phyloP scores from a whole-genome alignment of 1,140 invertebrate genomes.

The Penaeus japonicus region DNA sequence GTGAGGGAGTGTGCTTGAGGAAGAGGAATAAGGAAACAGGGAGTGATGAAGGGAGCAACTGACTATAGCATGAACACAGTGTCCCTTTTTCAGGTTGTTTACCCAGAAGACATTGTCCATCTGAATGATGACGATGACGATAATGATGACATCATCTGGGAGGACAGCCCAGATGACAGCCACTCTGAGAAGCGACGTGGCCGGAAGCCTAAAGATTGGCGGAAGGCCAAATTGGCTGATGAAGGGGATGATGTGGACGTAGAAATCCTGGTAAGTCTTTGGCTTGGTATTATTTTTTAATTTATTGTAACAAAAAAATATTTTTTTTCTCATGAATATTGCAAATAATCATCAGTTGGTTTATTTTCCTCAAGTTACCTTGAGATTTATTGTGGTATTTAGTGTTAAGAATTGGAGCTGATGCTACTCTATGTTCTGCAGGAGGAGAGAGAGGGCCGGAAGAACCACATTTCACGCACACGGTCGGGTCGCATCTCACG shows the following conservation, averaged over 20 bases:
- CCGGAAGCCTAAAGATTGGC: conserved; percentile 25
- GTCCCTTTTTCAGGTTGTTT: conserved; percentile 24
- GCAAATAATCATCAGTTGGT: background rate
- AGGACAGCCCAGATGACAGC: background rate
- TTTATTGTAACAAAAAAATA: background rate
- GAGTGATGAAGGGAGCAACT: no score
- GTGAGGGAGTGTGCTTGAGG: background rate
- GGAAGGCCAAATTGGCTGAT: background rate
- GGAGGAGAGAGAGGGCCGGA: conserved; percentile 69
- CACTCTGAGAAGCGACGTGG: conserved; percentile 18
- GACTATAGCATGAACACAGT: no score
- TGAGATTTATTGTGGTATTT: background rate
- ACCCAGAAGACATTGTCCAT: conserved; percentile 19
- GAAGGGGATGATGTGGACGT: conserved; percentile 61
- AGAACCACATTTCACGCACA: conserved; percentile 69
- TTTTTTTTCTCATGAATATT: background rate
- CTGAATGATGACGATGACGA: conserved; percentile 18
- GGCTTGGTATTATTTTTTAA: background rate
- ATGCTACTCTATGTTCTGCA: conserved; percentile 49
- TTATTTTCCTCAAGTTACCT: background rate
- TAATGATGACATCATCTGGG: background rate
- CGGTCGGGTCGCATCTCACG: conserved; percentile 72
- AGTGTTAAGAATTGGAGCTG: background rate
- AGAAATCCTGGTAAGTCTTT: background rate
- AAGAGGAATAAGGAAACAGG: no score